phyloP scores from a whole-genome alignment of 2,113 vertebrate genomes.

The Cynoglossus semilaevis region DNA sequence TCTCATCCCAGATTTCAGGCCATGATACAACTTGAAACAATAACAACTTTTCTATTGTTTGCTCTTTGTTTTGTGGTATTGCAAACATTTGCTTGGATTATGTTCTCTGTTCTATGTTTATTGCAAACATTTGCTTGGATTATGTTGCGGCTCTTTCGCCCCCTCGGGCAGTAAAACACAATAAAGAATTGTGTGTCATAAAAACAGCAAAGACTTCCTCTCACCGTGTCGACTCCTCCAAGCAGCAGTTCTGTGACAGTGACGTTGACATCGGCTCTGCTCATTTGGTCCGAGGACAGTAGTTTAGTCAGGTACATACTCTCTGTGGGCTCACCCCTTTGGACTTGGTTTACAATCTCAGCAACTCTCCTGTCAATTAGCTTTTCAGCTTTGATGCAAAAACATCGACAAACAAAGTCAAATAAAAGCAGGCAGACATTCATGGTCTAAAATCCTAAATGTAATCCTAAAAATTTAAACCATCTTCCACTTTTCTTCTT shows the following conservation, averaged over 20 bases:
- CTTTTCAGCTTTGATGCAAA: conserved; percentile 45
- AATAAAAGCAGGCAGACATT: background rate
- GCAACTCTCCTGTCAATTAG: conserved; percentile 67
- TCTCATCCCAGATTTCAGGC: no score
- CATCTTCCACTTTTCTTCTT: no score
- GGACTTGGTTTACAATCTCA: conserved; percentile 52
- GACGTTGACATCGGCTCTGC: conserved; percentile 65
- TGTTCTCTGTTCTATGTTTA: no score
- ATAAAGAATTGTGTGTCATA: no score
- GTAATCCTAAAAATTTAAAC: no score
- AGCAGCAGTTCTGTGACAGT: conserved; percentile 75
- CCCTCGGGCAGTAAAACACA: no score
- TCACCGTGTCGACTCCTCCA: conserved; percentile 78
- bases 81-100: no score
- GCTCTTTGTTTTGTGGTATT: no score
- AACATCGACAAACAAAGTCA: background rate
- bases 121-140: no score
- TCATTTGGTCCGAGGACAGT: conserved; percentile 65
- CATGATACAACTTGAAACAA: no score
- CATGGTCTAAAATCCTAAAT: background rate
- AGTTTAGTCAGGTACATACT: conserved; percentile 75
- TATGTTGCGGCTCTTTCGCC: no score
- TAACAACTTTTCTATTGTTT: no score
- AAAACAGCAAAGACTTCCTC: background rate
- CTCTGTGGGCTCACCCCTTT: conserved; percentile 37